Evolutionary conservation across 2,888 invertebrate species (phyloP).

Genomic region (Chirona hameri): DNA sequence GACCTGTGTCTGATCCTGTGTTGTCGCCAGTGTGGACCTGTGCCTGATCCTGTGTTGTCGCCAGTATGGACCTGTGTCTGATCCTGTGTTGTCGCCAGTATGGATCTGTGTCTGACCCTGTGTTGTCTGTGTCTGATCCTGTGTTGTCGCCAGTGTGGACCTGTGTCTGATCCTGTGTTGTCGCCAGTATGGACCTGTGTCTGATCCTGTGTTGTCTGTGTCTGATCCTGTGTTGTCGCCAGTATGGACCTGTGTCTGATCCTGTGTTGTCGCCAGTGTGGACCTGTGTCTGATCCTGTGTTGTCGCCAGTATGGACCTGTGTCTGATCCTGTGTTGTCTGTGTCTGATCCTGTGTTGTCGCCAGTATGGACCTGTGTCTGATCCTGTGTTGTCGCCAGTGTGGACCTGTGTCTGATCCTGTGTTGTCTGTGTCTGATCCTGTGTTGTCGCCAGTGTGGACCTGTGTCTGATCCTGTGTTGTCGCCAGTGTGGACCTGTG

Average conservation of each 20-base stretch:
- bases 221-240: no score
- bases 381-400: conserved; percentile 45
- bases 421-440: no score
- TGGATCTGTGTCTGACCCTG: conserved; percentile 57
- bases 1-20: conserved; percentile 53
- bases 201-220: no score
- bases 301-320: no score
- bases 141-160: neutral
- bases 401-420: conserved; percentile 58
- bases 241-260: conserved; percentile 1
- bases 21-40: no score
- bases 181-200: conserved; percentile 61
- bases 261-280: conserved; percentile 52
- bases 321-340: no score
- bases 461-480: conserved; percentile 27
- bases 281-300: no score
- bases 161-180: conserved; percentile 27
- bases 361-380: neutral
- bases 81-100: conserved; percentile 47
- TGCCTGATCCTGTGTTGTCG: no score
- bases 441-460: neutral
- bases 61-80: neutral
- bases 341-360: no score
- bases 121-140: no score
- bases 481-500: conserved; percentile 62